Evolutionary conservation across 2,113 vertebrate genomes (phyloP).

Genomic region (Mohoua ochrocephala): DNA sequence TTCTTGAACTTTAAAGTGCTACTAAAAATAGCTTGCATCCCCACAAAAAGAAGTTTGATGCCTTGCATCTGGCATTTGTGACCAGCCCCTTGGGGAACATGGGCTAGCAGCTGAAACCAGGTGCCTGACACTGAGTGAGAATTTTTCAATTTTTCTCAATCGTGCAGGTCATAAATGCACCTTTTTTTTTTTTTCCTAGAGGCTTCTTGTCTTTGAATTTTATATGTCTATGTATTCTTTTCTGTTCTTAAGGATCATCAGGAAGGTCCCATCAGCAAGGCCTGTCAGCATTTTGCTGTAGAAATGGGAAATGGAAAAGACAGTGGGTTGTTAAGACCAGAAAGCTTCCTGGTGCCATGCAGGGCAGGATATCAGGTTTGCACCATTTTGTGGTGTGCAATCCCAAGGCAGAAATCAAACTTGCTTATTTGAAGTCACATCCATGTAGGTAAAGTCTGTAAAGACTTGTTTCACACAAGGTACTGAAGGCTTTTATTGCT

Average conservation of each 20-base stretch:
- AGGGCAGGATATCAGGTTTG: background rate
- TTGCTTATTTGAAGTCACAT: background rate
- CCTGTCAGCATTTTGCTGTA: background rate
- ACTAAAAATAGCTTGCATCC: slow-evolving; percentile 7
- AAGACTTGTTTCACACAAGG: background rate
- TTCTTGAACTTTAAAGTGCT: slow-evolving; percentile 10
- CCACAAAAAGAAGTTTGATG: background rate
- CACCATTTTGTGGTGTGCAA: background rate
- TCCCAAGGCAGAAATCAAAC: background rate
- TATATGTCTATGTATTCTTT: background rate
- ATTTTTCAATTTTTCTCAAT: background rate
- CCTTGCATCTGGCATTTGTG: background rate
- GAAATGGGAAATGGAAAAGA: background rate
- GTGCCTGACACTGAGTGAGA: background rate
- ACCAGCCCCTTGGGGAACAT: background rate
- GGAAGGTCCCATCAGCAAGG: background rate
- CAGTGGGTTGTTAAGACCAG: background rate
- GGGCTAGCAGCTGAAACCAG: background rate
- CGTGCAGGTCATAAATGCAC: background rate
- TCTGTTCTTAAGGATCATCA: background rate
- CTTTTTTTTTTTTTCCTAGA: fast-evolving
- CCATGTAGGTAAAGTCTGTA: background rate
- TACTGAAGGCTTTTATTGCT: background rate
- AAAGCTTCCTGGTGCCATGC: background rate
- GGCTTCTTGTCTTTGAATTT: background rate